These are phyloP conservation scores for Amphimedon queenslandica DNA, from an alignment of 37 sponge, comb jelly and placozoan genomes.

Conservation along the genomic window DNA sequence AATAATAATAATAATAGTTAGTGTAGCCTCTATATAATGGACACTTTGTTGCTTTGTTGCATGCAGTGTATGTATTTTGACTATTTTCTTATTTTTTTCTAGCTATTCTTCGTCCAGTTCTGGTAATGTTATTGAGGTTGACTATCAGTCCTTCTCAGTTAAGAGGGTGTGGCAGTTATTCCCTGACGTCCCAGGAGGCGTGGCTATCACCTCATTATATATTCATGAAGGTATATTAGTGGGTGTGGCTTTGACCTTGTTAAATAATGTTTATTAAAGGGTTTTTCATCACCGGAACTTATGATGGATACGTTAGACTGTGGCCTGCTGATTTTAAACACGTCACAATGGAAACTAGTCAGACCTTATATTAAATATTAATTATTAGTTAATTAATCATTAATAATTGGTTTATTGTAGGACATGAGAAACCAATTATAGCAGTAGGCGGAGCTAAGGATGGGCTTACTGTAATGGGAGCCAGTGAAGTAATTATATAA, in stretches of 20 bases:
- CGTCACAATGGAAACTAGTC: constrained; percentile 81
- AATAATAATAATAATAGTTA: too few relatives aligned
- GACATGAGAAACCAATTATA: constrained; percentile 69
- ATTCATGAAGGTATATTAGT: too few relatives aligned
- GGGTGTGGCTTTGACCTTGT: too few relatives aligned
- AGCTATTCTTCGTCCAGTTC: constrained; percentile 65
- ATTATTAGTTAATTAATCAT: not conserved
- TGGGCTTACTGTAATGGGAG: constrained; percentile 75
- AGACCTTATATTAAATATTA: not conserved
- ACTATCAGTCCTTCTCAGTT: constrained; percentile 56
- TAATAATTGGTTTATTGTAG: constrained; percentile 22
- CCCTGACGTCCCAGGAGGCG: constrained; percentile 19
- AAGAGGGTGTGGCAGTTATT: constrained; percentile 67
- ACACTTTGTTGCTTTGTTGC: too few relatives aligned
- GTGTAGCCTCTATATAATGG: too few relatives aligned
- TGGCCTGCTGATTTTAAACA: constrained; percentile 82
- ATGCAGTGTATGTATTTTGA: too few relatives aligned
- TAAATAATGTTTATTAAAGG: constrained; percentile 1
- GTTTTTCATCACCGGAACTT: constrained; percentile 80
- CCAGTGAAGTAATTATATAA: constrained; percentile 45
- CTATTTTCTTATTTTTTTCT: not conserved
- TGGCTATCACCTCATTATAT: constrained; percentile 55
- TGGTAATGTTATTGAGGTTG: constrained; percentile 65
- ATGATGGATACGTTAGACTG: constrained; percentile 75
- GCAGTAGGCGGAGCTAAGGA: constrained; percentile 53